These are phyloP conservation scores for Folsomia manolachei DNA, from an alignment of 2,888 invertebrate genomes.

Conservation along the genomic window DNA sequence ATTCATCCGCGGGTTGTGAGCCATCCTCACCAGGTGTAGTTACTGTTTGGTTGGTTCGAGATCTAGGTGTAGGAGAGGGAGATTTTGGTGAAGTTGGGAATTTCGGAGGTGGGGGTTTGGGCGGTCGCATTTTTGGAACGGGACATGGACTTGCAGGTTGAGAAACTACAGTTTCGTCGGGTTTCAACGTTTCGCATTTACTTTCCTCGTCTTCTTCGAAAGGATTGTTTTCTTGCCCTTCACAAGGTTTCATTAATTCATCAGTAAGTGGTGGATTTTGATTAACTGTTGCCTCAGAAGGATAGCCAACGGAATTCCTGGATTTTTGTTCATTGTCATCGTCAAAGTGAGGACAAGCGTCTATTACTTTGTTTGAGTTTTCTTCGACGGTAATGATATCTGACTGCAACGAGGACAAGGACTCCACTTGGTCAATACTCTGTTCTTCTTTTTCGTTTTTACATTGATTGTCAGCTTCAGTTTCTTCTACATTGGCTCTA, in stretches of 20 bases:
- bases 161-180: too few relatives aligned
- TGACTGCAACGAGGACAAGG: neutral
- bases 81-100: constrained; percentile 18
- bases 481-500: neutral
- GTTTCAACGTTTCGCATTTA: too few relatives aligned
- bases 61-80: constrained; percentile 21
- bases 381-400: neutral
- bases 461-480: neutral
- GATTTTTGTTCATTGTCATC: neutral
- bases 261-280: neutral
- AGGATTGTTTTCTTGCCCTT: neutral
- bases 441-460: neutral
- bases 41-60: constrained; percentile 17
- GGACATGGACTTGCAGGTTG: constrained; percentile 35
- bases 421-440: neutral
- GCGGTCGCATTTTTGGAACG: constrained; percentile 20
- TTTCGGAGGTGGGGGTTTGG: constrained; percentile 19
- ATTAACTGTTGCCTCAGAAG: neutral
- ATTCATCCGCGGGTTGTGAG: constrained; percentile 26
- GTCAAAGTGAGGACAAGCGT: neutral
- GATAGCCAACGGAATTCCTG: neutral
- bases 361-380: neutral
- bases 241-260: neutral
- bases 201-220: neutral
- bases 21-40: neutral